A percentile compares a stretch with the other conserved stretches of the same genome.
Conservation (phyloP, 2,888 invertebrate genomes). For the Lumbricus terrestris region DNA sequence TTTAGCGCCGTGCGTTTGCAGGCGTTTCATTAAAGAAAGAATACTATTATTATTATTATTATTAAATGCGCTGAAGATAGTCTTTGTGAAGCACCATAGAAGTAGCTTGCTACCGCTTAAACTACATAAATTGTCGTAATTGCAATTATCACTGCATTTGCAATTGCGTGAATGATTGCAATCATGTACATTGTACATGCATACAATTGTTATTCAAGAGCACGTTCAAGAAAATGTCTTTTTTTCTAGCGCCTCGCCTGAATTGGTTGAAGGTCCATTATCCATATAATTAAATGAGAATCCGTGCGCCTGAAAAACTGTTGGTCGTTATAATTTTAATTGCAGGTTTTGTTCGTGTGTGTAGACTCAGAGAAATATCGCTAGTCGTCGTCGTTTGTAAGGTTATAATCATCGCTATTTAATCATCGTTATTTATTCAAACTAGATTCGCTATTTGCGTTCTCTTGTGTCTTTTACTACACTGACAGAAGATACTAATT, state of each 20-base stretch:
- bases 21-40: too few species aligned
- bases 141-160: too few species aligned
- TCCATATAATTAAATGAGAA: not conserved
- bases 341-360: not conserved
- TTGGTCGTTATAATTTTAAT: not conserved
- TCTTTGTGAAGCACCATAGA: too few species aligned
- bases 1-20: too few species aligned
- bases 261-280: not conserved
- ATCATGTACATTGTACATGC: too few species aligned
- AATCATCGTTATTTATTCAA: too few species aligned
- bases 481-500: not conserved
- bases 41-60: too few species aligned
- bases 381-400: not conserved
- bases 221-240: not conserved
- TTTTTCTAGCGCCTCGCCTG: not conserved
- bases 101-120: too few species aligned
- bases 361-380: too few species aligned
- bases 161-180: too few species aligned
- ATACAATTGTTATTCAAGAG: not conserved
- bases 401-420: not conserved
- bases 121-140: too few species aligned
- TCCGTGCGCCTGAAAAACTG: not conserved
- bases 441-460: not conserved
- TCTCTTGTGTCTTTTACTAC: not conserved
- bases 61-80: too few species aligned